Evolutionary conservation across 2,888 invertebrate species (phyloP), one percentile per base, ranked within the genome.

Genomic region (Tetropium fuscum): DNA sequence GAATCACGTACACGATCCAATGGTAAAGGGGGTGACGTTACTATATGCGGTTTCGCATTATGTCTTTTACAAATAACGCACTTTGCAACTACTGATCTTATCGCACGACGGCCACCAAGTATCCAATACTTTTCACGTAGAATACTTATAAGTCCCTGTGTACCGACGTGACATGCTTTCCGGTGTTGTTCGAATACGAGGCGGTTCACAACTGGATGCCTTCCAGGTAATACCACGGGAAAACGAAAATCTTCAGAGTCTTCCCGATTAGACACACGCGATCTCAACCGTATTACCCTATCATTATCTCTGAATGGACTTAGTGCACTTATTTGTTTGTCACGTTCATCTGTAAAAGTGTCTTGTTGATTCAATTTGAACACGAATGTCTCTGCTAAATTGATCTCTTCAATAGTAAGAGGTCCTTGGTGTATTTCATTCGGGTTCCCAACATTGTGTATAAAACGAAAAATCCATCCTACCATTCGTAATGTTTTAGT

Each of bases 81-180:
- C 20, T n/a, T 36, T 3, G 55, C 57, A 19, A 67, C 53, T 7
- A 54, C 53, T 25, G 57, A 40, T 25, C 53, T 48, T 20, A 70
- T 53, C 11, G 56, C 16, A 18, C 66, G 53, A 32, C 69, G 54
- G 5, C 64, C 64, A 15, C 63, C 67, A 5, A 69, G n/a, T 11
- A 70, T 63, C 71, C 64, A 70, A 43, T 59, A 70, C 32, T 55
- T 64, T 48, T 72, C 68, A 1, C 68, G 43, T 40, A 70, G 36
- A 19, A 66, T 53, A 27, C 44, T 59, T 53, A 62, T 19, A 3
- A 70, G 45, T 5, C 63, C 66, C 40, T 70, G 67, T 25, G 54
- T 53, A 10, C 64, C 61, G 7, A 64, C 47, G 49, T 64, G 64
- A 15, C 43, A 57, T 1, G 48, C 32, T 41, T 41, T 47, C 13